Evolutionary conservation across 2,113 vertebrate genomes (phyloP), one percentile per base, ranked within the genome.

Genomic region (Zosterops lateralis): DNA sequence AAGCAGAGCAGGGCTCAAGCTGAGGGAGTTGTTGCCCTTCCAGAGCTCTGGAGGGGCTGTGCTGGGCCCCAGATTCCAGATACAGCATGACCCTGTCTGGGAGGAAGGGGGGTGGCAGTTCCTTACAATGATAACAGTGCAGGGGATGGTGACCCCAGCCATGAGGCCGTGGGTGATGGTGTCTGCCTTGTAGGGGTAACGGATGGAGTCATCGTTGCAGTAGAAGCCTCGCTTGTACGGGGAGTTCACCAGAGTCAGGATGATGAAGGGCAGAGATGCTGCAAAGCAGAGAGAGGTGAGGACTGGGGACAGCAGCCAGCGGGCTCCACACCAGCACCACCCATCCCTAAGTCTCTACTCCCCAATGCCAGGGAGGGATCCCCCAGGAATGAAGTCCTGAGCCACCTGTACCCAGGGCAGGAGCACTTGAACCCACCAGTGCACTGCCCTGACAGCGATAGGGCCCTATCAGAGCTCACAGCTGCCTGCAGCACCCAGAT

Each of bases 111-210:
- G 65, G 34, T 8, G 66, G 54, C 0, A 12, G 50, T 2, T 88
- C 53, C 99, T 98, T 97, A 99, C 99, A 12, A 99, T 99, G 95
- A 98, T 7, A 10, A 99, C 95, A 0, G 98, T 99, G 97, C 98
- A 98, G 61, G 98, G 96, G 95, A 99, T 99, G 96, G 98, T 99
- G 94, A 99, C 97, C 1, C 98, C 98, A 0, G 99, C 99, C 98
- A 99, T 98, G 96, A 99, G 97, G 89, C 98, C 97, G 0, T 99
- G 98, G 18, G 99, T 99, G 97, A 99, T 99, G 96, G 99, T 99
- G 97, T 99, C 99, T 0, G 97, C 90, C 87, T 98, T 98, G 87
- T 99, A 96, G 17, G 99, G 99, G 95, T 99, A 99, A 54, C 82
- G 97, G 96, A 99, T 99, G 97, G 98, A 98, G 77, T 98, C 98